These are phyloP conservation scores for Siniperca scherzeri DNA, from an alignment of 2,797 vertebrate species.

Conservation along the genomic window DNA sequence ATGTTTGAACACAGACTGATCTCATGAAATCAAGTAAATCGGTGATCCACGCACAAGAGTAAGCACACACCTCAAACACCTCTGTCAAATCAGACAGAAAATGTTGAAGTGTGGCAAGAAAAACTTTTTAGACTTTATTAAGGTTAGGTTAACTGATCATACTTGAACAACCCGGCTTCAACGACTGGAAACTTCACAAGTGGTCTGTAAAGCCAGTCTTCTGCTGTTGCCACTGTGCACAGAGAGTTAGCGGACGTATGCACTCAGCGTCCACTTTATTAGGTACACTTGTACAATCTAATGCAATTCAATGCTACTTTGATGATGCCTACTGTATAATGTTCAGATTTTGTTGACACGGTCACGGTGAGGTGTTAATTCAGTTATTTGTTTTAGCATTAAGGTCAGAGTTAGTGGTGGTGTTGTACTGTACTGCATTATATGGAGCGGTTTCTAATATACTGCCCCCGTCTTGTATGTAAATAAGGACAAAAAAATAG, in stretches of 20 bases:
- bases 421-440: too few species aligned
- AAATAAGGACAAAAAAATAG: too few species aligned
- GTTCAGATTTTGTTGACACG: neutral
- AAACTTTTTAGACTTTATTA: neutral
- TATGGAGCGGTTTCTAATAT: too few species aligned
- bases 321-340: neutral
- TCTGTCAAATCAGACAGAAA: conserved; percentile 1
- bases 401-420: neutral
- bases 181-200: neutral
- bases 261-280: too few species aligned
- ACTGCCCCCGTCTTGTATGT: too few species aligned
- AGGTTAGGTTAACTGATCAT: neutral
- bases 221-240: too few species aligned
- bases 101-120: neutral
- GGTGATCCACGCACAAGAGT: neutral
- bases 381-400: neutral
- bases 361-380: too few species aligned
- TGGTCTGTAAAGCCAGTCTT: too few species aligned
- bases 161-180: neutral
- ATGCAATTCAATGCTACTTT: neutral
- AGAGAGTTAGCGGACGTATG: too few species aligned
- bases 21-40: conserved; percentile 14
- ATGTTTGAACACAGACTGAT: conserved; percentile 38
- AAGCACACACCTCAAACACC: neutral
- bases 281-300: too few species aligned